Evolutionary conservation across 2,797 vertebrate genomes (phyloP), one percentile per base, ranked within the genome.

Genomic region (Coregonus sp.): DNA sequence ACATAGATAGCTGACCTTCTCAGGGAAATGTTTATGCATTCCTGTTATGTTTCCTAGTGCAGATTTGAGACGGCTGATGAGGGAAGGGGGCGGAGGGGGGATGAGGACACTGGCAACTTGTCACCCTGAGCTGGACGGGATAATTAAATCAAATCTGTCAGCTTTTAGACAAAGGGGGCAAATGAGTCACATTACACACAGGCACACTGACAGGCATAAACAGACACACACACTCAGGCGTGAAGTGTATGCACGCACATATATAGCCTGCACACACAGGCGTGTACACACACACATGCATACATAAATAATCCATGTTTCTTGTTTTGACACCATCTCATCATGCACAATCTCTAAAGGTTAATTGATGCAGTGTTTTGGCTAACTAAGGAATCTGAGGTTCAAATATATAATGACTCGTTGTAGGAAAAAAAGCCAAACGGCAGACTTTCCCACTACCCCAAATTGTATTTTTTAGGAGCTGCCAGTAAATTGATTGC

Each of bases 81-180:
- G 78, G 70, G 63, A 71, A 51, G 12, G 51, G 72, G 72, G 82
- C 40, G 2, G 33, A 66, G 70, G 15, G 35, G 35, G 68, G 31
- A 33, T 77, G 74, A 80, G 76, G 76, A 80, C 79, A 79, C 63
- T 7, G 61, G 77, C 72, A 73, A 69, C 78, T 72, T 74, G 40
- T 73, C 74, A 73, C 81, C 72, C 73, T 56, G 70, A 71, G 69
- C 50, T 31, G 59, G 56, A 47, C 69, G 47, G 59, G 63, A 74
- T 85, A 86, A 89, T 87, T 80, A 84, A 86, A 88, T 87, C 82
- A 84, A 80, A 81, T 59, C 77, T 79, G 82, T 84, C 79, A 82
- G 81, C 78, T 74, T 63, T 63, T 75, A 78, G 82, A 82, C 81
- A 72, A 76, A 56, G 77, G 71, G 75, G 76, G 71, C 78, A 81